These are phyloP conservation scores for Hydractinia symbiolongicarpus DNA, from an alignment of 30 jellyfish, hydroid and myxozoan species.

Conservation along the genomic window DNA sequence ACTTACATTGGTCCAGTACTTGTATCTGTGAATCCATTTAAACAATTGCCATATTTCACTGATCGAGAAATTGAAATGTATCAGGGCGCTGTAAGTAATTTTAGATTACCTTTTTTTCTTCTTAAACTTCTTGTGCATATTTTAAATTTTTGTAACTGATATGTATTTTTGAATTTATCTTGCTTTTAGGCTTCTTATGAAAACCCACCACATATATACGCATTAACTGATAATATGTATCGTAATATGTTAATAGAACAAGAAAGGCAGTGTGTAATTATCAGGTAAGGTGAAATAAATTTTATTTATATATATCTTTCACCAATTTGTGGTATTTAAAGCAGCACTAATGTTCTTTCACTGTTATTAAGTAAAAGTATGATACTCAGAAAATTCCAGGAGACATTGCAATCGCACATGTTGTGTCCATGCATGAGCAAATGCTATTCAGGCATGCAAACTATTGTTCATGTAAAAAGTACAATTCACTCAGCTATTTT, in stretches of 20 bases:
- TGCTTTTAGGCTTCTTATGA: slow-evolving; percentile 81
- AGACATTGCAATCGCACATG: too few species aligned
- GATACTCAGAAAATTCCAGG: too few species aligned
- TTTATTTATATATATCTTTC: not conserved
- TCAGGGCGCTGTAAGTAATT: slow-evolving; percentile 90
- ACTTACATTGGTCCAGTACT: slow-evolving; percentile 99
- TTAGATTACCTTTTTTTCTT: not conserved
- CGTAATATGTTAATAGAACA: slow-evolving; percentile 85
- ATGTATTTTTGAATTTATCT: not conserved
- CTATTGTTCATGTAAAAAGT: too few species aligned
- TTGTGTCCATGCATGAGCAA: too few species aligned
- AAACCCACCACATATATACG: slow-evolving; percentile 98
- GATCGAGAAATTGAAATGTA: slow-evolving; percentile 92
- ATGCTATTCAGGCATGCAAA: too few species aligned
- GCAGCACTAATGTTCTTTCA: too few species aligned
- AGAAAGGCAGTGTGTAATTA: slow-evolving; percentile 95
- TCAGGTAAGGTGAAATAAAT: slow-evolving; percentile 49
- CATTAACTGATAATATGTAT: slow-evolving; percentile 89
- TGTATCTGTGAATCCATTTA: slow-evolving; percentile 97
- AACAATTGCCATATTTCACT: slow-evolving; percentile 91
- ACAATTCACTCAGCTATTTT: too few species aligned
- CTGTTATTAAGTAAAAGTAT: too few species aligned
- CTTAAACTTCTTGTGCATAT: not conserved
- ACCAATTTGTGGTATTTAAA: not conserved
- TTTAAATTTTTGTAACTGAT: not conserved